Percentiles rank a stretch among this genome's conserved stretches.
phyloP scores from a whole-genome alignment of 2,113 vertebrate genomes.

The Saccopteryx leptura region DNA sequence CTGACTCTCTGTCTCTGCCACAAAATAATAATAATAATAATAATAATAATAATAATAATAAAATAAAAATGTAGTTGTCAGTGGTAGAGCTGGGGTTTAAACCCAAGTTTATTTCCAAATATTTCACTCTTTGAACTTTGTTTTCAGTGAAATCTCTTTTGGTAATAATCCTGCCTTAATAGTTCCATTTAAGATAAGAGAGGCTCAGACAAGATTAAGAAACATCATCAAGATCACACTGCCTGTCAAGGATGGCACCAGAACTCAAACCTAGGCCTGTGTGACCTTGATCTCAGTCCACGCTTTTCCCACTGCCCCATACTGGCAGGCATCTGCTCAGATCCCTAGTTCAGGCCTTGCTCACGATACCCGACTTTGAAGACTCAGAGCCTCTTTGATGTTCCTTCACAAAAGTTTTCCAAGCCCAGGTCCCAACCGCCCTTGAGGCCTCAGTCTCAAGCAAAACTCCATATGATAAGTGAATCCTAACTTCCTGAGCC shows the following conservation, averaged over 20 bases:
- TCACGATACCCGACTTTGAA: neutral
- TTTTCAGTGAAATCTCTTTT: slow-evolving; percentile 60
- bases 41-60: no score
- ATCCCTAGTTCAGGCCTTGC: neutral
- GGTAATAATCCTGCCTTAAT: slow-evolving; percentile 54
- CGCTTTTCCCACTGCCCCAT: neutral
- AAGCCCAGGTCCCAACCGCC: neutral
- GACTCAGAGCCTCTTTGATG: neutral
- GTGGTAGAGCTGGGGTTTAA: neutral
- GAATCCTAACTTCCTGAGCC: slow-evolving; percentile 32
- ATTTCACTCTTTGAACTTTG: neutral
- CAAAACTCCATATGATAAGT: neutral
- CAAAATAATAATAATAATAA: no score
- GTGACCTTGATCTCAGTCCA: slow-evolving; percentile 12
- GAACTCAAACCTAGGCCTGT: slow-evolving; percentile 34
- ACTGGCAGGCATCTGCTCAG: neutral
- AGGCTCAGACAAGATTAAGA: slow-evolving; percentile 32
- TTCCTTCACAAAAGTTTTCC: neutral
- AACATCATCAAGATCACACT: slow-evolving; percentile 7
- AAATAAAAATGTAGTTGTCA: neutral
- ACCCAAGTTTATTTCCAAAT: slow-evolving; percentile 43
- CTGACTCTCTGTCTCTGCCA: no score
- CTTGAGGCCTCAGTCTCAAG: neutral
- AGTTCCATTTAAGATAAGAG: slow-evolving; percentile 44
- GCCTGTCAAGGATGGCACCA: neutral